phyloP scores from a whole-genome alignment of 2,797 vertebrate genomes.

The Urosaurus nigricauda region DNA sequence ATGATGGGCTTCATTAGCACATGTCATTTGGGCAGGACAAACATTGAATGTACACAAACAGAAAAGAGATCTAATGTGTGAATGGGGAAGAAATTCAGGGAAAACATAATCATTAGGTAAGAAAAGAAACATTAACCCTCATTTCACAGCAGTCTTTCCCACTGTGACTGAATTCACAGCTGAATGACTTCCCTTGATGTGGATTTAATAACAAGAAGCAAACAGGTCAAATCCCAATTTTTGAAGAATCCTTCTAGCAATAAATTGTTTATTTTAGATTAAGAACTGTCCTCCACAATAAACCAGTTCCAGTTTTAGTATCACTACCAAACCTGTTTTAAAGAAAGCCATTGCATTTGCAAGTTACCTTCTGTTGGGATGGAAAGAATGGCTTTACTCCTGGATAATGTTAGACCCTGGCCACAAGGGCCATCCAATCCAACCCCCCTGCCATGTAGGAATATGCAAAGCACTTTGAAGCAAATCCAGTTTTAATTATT shows the following conservation, averaged over 20 bases:
- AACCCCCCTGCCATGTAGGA: too few relatives aligned
- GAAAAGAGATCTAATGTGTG: background rate
- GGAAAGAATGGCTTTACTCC: too few relatives aligned
- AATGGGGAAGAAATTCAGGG: background rate
- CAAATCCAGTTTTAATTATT: too few relatives aligned
- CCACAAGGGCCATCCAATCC: too few relatives aligned
- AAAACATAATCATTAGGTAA: slow-evolving; percentile 17
- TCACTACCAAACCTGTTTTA: background rate
- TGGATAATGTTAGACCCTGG: too few relatives aligned
- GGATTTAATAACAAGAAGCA: slow-evolving; percentile 29
- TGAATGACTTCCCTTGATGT: slow-evolving; percentile 11
- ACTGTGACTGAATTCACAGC: background rate
- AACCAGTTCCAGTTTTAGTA: background rate
- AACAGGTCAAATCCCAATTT: background rate
- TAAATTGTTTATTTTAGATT: background rate
- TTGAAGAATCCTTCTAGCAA: slow-evolving; percentile 1
- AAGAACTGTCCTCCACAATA: background rate
- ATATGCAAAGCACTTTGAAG: too few relatives aligned
- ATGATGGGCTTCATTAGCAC: background rate
- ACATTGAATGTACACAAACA: background rate
- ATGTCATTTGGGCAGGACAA: background rate
- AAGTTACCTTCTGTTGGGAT: background rate
- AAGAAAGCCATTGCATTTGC: background rate
- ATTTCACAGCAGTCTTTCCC: background rate
- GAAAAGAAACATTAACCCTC: slow-evolving; percentile 13